phyloP scores from a whole-genome alignment of 2,888 invertebrate genomes.

The Scaptomyza tumidula region DNA sequence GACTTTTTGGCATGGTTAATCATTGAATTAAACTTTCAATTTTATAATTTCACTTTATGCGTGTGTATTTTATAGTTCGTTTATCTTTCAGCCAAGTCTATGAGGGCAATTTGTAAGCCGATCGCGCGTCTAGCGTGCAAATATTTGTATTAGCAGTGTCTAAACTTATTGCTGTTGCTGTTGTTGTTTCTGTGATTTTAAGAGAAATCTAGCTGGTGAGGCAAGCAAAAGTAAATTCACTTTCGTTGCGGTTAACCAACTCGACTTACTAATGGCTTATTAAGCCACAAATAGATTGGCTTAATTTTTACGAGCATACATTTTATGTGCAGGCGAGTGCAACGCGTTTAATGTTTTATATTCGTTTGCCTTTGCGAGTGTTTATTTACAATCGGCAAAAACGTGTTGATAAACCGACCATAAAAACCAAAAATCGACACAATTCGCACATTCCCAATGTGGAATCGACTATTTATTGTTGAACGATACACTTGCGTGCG shows the following conservation, averaged over 20 bases:
- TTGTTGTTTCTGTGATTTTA: slow-evolving; percentile 25
- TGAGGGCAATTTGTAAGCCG: slow-evolving; percentile 55
- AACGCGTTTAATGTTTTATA: slow-evolving; percentile 62
- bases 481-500: not conserved
- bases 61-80: slow-evolving; percentile 51
- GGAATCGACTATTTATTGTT: slow-evolving; percentile 8
- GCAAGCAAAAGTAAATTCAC: slow-evolving; percentile 63
- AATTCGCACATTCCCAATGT: slow-evolving; percentile 39
- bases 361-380: slow-evolving; percentile 6
- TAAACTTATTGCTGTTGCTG: slow-evolving; percentile 27
- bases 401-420: slow-evolving; percentile 56
- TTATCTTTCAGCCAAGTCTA: slow-evolving; percentile 14
- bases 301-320: slow-evolving; percentile 54
- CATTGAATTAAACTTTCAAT: slow-evolving; percentile 59
- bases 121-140: slow-evolving; percentile 71
- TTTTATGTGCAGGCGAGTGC: slow-evolving; percentile 69
- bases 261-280: slow-evolving; percentile 76
- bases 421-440: slow-evolving; percentile 50
- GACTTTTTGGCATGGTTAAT: slow-evolving; percentile 11
- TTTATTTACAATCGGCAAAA: slow-evolving; percentile 36
- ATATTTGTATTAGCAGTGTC: slow-evolving; percentile 64
- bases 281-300: slow-evolving; percentile 74
- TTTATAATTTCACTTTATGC: slow-evolving; percentile 74
- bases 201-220: slow-evolving; percentile 61
- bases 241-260: slow-evolving; percentile 78